Base-by-base conservation (phyloP, 2,888 invertebrate genomes). In the Xestobium rufovillosum region DNA sequence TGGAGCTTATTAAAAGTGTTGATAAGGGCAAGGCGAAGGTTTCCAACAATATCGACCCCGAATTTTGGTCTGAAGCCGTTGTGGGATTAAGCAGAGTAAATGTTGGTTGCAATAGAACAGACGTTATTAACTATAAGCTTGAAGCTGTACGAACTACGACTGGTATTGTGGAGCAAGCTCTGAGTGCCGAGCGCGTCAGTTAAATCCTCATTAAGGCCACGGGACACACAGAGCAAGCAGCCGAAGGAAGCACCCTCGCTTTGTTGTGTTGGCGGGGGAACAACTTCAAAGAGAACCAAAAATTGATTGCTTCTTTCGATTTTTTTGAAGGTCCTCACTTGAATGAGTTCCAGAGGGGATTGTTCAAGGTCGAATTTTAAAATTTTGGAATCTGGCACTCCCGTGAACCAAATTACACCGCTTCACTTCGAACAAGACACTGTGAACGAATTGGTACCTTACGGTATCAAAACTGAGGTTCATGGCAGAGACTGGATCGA, bases 301-400 rank as follows among this genome's bases (percentile, higher is more conserved):
- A 58, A 4, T 45, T 49, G 3, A 60, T 68, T 11, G 72, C 73
- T 1, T 70, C 69, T 14, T 48, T 73, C 16, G 72, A 73, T 43
- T 48, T 72, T 1, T 69, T 71, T 47, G 68, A 71, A 49, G 73
- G 71, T 56, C 67, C 69, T 32, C 72, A 72, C 40, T 56, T 64
- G 9, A 71, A 71, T 45, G 62, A 67, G 26, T 85, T 83, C 79
- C 51, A 56, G 23, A 55, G 65, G 36, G 89, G 88, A 4, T 47
- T 66, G 6, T 62, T 75, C 23, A 72, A 78, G 47, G 83, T 78
- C 0, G 68, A 73, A 28, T 80, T 79, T 2, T 87, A 88, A 67
- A 87, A 87, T 65, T 74, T 84, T 67, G 83, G 84, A 88, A 10
- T 75, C 78, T 47, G 86, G 88, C 58, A 79, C 78, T 51, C 86